phyloP scores from a whole-genome alignment of 2,888 invertebrate genomes.

The Cantharis lateralis region DNA sequence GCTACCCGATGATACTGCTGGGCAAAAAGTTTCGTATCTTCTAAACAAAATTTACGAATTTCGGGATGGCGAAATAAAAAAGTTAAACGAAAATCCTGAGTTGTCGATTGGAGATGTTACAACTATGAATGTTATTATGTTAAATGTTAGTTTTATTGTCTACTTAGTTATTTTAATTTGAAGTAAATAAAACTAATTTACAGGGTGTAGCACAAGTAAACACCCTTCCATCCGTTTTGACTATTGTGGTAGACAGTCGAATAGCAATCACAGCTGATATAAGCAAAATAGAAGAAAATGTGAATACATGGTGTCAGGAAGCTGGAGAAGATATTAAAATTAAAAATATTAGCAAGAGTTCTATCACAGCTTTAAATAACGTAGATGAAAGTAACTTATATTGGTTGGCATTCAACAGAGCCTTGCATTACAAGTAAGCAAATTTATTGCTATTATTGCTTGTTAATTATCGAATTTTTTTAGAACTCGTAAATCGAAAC shows the following conservation, averaged over 20 bases:
- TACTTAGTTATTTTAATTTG: no score
- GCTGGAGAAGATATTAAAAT: constrained; percentile 64
- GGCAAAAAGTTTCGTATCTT: constrained; percentile 76
- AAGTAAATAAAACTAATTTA: constrained; percentile 20
- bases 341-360: constrained; percentile 60
- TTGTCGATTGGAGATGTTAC: constrained; percentile 78
- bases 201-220: constrained; percentile 90
- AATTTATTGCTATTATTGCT: background rate
- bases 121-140: constrained; percentile 80
- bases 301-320: constrained; percentile 57
- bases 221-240: constrained; percentile 84
- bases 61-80: background rate
- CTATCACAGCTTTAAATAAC: constrained; percentile 57
- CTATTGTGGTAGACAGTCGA: constrained; percentile 75
- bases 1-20: constrained; percentile 79
- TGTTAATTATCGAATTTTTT: background rate
- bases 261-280: constrained; percentile 68
- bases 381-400: constrained; percentile 62
- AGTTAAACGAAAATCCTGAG: background rate
- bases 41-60: constrained; percentile 30
- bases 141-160: constrained; percentile 59
- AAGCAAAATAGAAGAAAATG: constrained; percentile 60
- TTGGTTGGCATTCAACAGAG: constrained; percentile 64
- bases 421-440: constrained; percentile 54
- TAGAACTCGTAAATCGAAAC: background rate